These are phyloP conservation scores for Philopedon plagiatum DNA, from an alignment of 2,888 invertebrate species.

Conservation along the genomic window DNA sequence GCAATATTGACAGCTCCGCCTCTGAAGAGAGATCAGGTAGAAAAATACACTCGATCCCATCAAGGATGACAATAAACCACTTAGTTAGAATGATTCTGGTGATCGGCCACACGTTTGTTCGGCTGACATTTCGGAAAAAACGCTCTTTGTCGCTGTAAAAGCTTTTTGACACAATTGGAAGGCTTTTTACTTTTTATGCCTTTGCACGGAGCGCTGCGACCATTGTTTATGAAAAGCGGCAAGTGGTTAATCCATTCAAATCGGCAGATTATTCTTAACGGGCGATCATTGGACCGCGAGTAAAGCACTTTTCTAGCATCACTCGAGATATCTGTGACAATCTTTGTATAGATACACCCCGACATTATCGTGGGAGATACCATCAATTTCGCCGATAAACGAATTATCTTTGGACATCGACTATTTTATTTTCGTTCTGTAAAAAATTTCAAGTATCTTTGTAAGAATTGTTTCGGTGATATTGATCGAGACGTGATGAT, in stretches of 20 bases:
- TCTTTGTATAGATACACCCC: constrained; percentile 46
- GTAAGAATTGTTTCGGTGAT: constrained; percentile 1
- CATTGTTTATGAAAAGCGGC: constrained; percentile 61
- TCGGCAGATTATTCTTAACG: constrained; percentile 59
- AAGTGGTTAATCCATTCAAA: constrained; percentile 62
- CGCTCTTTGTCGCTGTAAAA: constrained; percentile 68
- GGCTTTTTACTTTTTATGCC: constrained; percentile 58
- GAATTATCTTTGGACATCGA: constrained; percentile 17
- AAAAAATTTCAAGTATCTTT: not conserved
- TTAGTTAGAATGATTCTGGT: constrained; percentile 68
- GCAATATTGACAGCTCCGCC: constrained; percentile 52
- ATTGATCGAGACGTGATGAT: not conserved
- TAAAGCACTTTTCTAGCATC: constrained; percentile 43
- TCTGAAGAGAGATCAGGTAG: constrained; percentile 42
- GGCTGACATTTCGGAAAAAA: constrained; percentile 65
- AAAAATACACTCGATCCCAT: constrained; percentile 56
- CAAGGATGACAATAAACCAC: constrained; percentile 69
- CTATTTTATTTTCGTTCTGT: constrained; percentile 50
- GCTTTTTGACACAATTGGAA: constrained; percentile 69
- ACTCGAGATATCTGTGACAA: constrained; percentile 48
- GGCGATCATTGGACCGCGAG: constrained; percentile 57
- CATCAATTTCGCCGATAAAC: constrained; percentile 25
- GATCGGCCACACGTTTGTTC: constrained; percentile 68
- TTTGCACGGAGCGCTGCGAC: constrained; percentile 59
- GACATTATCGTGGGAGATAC: constrained; percentile 45